phyloP scores from a whole-genome alignment of 2,888 invertebrate genomes.

The Desoria tigrina region DNA sequence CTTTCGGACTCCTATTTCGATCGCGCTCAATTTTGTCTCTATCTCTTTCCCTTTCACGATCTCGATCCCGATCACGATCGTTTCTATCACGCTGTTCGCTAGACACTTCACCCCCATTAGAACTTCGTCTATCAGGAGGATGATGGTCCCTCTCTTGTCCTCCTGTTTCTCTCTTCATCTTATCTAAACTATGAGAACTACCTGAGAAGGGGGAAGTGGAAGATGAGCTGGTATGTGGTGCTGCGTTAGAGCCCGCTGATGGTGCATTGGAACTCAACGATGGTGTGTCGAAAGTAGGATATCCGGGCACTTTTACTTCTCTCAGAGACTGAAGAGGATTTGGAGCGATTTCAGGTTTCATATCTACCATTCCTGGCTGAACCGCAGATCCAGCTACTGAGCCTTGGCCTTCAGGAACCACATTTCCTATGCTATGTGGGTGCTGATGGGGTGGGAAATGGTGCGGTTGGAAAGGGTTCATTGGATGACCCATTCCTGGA shows the following conservation, averaged over 20 bases:
- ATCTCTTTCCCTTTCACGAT: conserved; percentile 31
- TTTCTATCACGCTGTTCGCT: conserved; percentile 28
- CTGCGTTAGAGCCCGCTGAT: conserved; percentile 15
- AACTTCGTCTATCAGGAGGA: conserved; percentile 27
- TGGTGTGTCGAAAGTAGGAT: conserved; percentile 55
- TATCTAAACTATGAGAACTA: conserved; percentile 22
- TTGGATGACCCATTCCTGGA: conserved; percentile 34
- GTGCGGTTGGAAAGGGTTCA: conserved; percentile 40
- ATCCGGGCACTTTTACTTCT: conserved; percentile 68
- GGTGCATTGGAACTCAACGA: conserved; percentile 37
- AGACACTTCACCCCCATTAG: conserved; percentile 22
- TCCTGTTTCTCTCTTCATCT: conserved; percentile 31
- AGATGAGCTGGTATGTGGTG: conserved; percentile 20
- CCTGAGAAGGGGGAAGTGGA: conserved; percentile 44
- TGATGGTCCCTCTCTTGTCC: conserved; percentile 20
- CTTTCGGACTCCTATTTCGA: conserved; percentile 42
- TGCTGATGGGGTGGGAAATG: conserved; percentile 40
- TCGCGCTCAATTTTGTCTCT: conserved; percentile 34
- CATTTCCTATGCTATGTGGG: conserved; percentile 34
- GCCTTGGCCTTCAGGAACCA: conserved; percentile 18
- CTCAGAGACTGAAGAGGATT: conserved; percentile 77
- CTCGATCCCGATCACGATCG: conserved; percentile 37
- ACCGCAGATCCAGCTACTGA: conserved; percentile 16
- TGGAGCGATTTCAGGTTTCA: conserved; percentile 54
- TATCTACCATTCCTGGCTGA: conserved; percentile 27